A percentile compares a stretch with the other conserved stretches of the same genome.
Evolutionary conservation across 2,888 invertebrate genomes (phyloP).

Genomic region (Lochmaea crataegi): DNA sequence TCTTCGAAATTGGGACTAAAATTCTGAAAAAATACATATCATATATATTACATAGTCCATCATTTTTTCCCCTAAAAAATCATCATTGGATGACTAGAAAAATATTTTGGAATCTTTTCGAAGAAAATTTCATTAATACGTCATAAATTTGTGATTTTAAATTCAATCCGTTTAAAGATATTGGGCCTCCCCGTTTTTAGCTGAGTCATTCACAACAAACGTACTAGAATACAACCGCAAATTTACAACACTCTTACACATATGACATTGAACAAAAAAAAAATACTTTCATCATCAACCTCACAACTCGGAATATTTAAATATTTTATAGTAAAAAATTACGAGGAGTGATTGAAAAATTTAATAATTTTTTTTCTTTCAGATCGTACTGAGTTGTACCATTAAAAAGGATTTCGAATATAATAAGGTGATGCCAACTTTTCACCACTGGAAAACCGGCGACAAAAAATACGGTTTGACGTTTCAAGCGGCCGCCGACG

Average conservation of each 20-base stretch:
- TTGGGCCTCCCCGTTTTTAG: constrained; percentile 4
- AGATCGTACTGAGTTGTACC: constrained; percentile 94
- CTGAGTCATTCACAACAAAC: constrained; percentile 16
- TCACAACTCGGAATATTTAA: background rate
- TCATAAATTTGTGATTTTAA: too few species aligned
- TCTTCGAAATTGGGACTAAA: too few species aligned
- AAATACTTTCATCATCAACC: background rate
- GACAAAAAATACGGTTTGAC: constrained; percentile 96
- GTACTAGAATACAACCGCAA: too few species aligned
- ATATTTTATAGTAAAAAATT: background rate
- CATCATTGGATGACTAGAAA: too few species aligned
- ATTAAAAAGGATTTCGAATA: constrained; percentile 97
- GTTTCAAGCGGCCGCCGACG: constrained; percentile 95
- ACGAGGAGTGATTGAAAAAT: background rate
- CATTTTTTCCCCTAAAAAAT: too few species aligned
- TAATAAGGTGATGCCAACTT: constrained; percentile 97
- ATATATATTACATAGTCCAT: too few species aligned
- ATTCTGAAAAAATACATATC: too few species aligned
- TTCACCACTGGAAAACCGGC: constrained; percentile 97
- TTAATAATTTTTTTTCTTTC: constrained; percentile 48
- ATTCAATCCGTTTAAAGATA: too few species aligned
- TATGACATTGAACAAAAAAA: background rate
- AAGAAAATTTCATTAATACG: too few species aligned
- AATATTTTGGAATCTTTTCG: too few species aligned
- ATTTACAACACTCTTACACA: background rate